Conservation (phyloP, 2,113 vertebrate genomes). For the Cygnus atratus region DNA sequence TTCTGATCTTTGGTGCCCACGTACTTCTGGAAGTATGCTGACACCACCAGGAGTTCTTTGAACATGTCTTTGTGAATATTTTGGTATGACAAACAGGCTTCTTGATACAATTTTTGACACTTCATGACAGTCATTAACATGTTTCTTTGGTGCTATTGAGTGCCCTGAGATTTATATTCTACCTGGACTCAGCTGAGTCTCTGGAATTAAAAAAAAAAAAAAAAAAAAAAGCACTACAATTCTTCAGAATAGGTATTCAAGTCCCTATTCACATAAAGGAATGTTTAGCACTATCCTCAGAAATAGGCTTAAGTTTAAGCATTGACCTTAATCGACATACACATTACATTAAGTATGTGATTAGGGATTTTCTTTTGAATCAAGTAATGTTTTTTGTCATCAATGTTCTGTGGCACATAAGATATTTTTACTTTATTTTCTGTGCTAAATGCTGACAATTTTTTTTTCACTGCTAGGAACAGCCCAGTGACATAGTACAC, state of each 20-base stretch:
- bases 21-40: background rate
- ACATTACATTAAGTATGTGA: background rate
- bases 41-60: background rate
- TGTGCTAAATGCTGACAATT: background rate
- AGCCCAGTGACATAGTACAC: background rate
- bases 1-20: background rate
- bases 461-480: background rate
- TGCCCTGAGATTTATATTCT: background rate
- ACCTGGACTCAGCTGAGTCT: background rate
- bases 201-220: background rate
- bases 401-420: background rate
- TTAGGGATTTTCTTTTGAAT: slow-evolving; percentile 14
- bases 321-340: slow-evolving; percentile 8
- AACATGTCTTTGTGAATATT: background rate
- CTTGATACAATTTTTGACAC: background rate
- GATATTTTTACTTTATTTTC: slow-evolving; percentile 4
- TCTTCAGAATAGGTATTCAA: background rate
- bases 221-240: background rate
- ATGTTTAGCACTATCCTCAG: background rate
- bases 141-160: background rate
- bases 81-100: background rate
- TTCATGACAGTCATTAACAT: background rate
- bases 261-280: background rate
- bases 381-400: background rate
- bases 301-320: background rate